Percentiles rank a stretch among this genome's conserved stretches.
Conservation (phyloP, 2,888 invertebrate species). For the Andrena flavipes region DNA sequence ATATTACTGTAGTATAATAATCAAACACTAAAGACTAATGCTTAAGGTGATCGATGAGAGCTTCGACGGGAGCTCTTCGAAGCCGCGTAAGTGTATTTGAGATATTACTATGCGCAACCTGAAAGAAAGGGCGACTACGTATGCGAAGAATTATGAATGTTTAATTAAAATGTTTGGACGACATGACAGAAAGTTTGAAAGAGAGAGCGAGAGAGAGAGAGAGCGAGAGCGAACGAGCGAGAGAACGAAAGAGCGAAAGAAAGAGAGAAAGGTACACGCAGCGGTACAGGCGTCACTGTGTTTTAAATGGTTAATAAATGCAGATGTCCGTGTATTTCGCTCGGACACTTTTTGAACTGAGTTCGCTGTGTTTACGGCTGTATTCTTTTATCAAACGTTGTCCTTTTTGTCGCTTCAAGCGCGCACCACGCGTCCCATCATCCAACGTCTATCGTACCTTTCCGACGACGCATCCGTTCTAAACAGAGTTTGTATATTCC, state of each 20-base stretch:
- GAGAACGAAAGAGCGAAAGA: slow-evolving; percentile 37
- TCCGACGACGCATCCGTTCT: background rate
- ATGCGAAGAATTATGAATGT: slow-evolving; percentile 33
- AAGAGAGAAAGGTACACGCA: slow-evolving; percentile 49
- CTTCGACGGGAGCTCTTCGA: slow-evolving; percentile 47
- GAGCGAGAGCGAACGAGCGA: slow-evolving; percentile 17
- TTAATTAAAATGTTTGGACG: slow-evolving; percentile 46
- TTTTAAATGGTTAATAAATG: slow-evolving; percentile 77
- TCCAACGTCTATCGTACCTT: background rate
- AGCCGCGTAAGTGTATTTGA: slow-evolving; percentile 64
- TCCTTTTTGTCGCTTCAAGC: slow-evolving; percentile 23
- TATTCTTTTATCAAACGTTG: slow-evolving; percentile 45
- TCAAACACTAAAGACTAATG: slow-evolving; percentile 84
- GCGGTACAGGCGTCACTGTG: slow-evolving; percentile 67
- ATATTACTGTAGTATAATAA: slow-evolving; percentile 83
- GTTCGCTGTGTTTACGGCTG: slow-evolving; percentile 59
- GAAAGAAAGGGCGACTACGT: slow-evolving; percentile 58
- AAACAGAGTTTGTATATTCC: background rate
- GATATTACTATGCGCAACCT: slow-evolving; percentile 65
- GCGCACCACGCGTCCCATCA: slow-evolving; percentile 16
- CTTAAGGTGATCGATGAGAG: slow-evolving; percentile 80
- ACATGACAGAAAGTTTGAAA: slow-evolving; percentile 38
- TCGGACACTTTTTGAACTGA: slow-evolving; percentile 70
- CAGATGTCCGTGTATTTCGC: slow-evolving; percentile 70
- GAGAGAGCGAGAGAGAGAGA: slow-evolving; percentile 26